Base-by-base conservation (phyloP, 2,113 vertebrate genomes). In the Sterna hirundo region DNA sequence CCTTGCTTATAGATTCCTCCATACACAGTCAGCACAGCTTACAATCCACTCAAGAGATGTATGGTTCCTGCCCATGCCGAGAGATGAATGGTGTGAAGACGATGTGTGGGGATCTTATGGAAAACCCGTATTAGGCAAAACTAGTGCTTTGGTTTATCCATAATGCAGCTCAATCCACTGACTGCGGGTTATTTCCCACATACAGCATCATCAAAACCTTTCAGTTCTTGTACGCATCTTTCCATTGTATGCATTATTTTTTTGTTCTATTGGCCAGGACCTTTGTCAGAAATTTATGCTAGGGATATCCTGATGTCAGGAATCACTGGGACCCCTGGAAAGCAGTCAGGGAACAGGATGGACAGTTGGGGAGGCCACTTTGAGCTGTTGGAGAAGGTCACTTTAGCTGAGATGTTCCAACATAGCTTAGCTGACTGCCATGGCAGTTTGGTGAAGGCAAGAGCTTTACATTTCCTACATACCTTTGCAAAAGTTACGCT, bases 21-120 rank as follows among this genome's bases (percentile, higher is more conserved):
- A 99, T 99, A 99, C 99, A 99, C 99, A 99, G 98, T 97, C 98
- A 99, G 99, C 98, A 98, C 98, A 98, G 98, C 98, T 98, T 98
- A 98, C 97, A 98, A 96, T 88, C 98, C 98, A 98, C 98, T 98
- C 98, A 98, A 98, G 98, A 98, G 98, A 95, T 9, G 87, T 55
- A 93, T 70, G 84, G 77, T 84, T 96, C 92, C 95, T 95, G 76
- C 90, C 30, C 47, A 3, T 86, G 76, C 80, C 2, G 4, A 68
- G 94, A 46, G 65, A 5, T 15, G 79, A 84, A 21, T 4, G 1
- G 9, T 66, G n/a, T 44, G 62, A 72, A n/a, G 62, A 27, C 17
- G 40, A 23, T 58, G 65, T 9, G 60, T 94, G 92, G 64, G 44
- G 61, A 36, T 72, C 76, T 26, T 19, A 20, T 0, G 7, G 66